Percentiles rank a stretch among this genome's conserved stretches.
phyloP scores from a whole-genome alignment of 2,113 vertebrate genomes.

The Otolemur garnettii region DNA sequence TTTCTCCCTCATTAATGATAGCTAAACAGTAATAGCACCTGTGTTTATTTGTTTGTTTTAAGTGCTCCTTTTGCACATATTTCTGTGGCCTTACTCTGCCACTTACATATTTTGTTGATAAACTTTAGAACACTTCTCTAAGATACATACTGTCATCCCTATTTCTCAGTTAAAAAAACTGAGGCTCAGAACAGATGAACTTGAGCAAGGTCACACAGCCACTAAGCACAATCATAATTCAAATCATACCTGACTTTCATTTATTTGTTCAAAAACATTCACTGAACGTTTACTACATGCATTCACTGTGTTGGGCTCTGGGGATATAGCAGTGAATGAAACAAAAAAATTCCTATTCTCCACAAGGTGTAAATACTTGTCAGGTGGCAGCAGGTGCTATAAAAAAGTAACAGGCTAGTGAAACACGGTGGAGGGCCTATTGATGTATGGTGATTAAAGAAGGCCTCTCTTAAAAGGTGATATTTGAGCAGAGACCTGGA shows the following conservation, averaged over 20 bases:
- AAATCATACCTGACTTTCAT: background rate
- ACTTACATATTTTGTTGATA: background rate
- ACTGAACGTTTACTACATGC: too few relatives aligned
- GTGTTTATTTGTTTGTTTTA: background rate
- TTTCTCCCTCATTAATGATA: background rate
- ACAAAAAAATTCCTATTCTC: background rate
- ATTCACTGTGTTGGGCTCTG: background rate
- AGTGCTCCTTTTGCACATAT: background rate
- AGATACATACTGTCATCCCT: background rate
- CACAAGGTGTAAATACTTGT: background rate
- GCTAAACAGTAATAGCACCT: too few relatives aligned
- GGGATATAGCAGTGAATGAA: background rate
- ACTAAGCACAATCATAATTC: background rate
- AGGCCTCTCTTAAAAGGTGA: background rate
- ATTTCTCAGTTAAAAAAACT: background rate
- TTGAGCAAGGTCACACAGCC: background rate
- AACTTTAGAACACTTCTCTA: background rate
- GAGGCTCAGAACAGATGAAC: background rate
- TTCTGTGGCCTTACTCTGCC: background rate
- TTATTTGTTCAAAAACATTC: background rate
- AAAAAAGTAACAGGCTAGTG: background rate
- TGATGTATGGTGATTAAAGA: background rate
- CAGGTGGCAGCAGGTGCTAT: background rate
- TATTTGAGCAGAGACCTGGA: background rate
- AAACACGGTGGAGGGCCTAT: background rate